A percentile compares a stretch with the other conserved stretches of the same genome.
Conservation (phyloP, 2,113 vertebrate species). For the Lophius piscatorius region DNA sequence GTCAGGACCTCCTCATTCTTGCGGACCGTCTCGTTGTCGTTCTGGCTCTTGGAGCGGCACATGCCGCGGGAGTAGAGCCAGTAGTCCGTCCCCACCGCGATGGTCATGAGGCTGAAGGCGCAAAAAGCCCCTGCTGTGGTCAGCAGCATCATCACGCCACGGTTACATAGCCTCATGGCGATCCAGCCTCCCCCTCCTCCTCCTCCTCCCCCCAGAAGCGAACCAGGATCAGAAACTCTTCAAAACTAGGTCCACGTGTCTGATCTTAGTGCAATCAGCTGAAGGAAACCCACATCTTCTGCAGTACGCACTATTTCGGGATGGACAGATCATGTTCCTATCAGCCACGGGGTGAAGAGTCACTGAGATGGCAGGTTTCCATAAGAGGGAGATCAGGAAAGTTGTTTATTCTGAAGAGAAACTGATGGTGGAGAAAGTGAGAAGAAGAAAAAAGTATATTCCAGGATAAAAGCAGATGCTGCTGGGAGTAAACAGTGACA, state of each 20-base stretch:
- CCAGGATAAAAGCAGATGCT: not conserved
- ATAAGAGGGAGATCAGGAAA: not conserved
- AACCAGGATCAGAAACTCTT: conserved; percentile 23
- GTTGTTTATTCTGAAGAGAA: not conserved
- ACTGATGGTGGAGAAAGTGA: too few species aligned
- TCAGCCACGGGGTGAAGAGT: not conserved
- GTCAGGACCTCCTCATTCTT: conserved; percentile 98
- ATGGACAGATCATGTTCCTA: not conserved
- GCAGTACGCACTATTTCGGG: not conserved
- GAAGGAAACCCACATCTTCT: conserved; percentile 28
- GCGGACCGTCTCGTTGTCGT: conserved; percentile 92
- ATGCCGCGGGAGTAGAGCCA: conserved; percentile 95
- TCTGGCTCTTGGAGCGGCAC: conserved; percentile 88
- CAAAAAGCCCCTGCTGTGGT: conserved; percentile 95
- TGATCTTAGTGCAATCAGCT: conserved; percentile 8
- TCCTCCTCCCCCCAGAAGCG: conserved; percentile 8
- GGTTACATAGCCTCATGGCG: conserved; percentile 92
- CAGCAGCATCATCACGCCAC: conserved; percentile 93
- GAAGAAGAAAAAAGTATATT: accelerated
- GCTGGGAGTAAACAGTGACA: not conserved
- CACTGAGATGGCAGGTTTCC: conserved; percentile 12
- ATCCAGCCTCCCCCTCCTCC: conserved; percentile 39
- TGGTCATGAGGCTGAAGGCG: conserved; percentile 98
- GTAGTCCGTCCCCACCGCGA: conserved; percentile 97
- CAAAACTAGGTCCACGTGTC: conserved; percentile 19